Conservation (phyloP, 1,140 invertebrate genomes). For the Drosophila pseudoobscura region DNA sequence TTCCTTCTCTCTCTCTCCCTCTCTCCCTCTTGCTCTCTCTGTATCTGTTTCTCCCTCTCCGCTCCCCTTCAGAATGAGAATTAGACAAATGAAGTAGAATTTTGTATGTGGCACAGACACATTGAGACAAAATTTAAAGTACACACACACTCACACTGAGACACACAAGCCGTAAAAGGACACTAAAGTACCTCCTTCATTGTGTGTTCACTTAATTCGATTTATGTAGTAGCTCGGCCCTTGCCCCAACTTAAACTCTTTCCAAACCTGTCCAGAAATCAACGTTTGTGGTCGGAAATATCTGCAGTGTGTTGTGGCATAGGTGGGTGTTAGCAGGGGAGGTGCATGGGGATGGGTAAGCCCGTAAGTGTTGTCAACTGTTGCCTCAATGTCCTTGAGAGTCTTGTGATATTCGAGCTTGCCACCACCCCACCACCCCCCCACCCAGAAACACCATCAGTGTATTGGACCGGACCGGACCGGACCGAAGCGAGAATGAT, state of each 20-base stretch:
- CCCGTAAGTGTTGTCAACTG: slow-evolving; percentile 21
- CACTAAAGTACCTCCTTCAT: slow-evolving; percentile 68
- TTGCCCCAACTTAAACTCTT: not conserved
- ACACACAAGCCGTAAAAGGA: slow-evolving; percentile 42
- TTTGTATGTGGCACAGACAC: slow-evolving; percentile 57
- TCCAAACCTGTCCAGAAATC: slow-evolving; percentile 7
- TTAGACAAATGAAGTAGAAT: slow-evolving; percentile 81
- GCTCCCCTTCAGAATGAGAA: slow-evolving; percentile 58
- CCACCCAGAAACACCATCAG: not conserved
- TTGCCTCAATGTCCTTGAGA: slow-evolving; percentile 32
- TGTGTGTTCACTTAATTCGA: slow-evolving; percentile 74
- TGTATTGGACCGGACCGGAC: not conserved
- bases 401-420: slow-evolving; percentile 14
- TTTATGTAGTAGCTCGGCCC: slow-evolving; percentile 57
- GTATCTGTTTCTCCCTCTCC: slow-evolving; percentile 33
- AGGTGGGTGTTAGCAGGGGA: too few relatives aligned
- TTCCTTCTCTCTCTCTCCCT: slow-evolving; percentile 15
- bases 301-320: too few relatives aligned
- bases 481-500: slow-evolving; percentile 20
- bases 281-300: slow-evolving; percentile 1
- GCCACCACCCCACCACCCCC: too few relatives aligned
- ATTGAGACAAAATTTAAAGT: slow-evolving; percentile 50
- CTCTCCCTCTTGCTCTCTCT: slow-evolving; percentile 8
- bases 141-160: slow-evolving; percentile 23
- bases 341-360: too few relatives aligned